Conservation (phyloP, 2,113 vertebrate genomes). For the Ellobius talpinus region DNA sequence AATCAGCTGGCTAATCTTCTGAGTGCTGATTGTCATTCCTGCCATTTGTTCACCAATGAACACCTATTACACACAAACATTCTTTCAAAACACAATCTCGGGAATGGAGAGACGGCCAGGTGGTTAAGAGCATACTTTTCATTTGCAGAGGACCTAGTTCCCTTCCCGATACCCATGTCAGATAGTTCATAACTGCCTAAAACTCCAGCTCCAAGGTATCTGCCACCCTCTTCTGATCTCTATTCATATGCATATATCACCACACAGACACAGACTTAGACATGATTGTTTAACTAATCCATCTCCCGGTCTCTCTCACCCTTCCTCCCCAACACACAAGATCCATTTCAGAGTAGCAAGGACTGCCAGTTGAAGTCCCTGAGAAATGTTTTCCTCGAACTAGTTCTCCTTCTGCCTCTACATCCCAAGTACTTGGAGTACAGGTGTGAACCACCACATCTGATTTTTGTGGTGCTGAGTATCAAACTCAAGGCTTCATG, state of each 20-base stretch:
- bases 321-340: background rate
- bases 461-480: no score
- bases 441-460: no score
- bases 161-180: no score
- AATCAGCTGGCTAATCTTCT: background rate
- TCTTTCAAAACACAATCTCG: background rate
- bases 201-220: background rate
- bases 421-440: background rate
- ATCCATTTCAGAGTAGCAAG: background rate
- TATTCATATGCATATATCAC: background rate
- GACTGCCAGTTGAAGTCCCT: background rate
- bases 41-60: background rate
- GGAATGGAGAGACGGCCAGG: background rate
- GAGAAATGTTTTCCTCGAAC: background rate
- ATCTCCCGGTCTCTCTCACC: background rate
- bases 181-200: background rate
- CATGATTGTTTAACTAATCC: background rate
- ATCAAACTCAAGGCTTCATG: background rate
- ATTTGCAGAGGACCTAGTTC: background rate
- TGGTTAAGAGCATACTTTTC: background rate
- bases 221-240: background rate
- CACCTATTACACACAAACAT: background rate
- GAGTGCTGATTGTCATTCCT: background rate
- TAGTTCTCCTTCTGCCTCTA: background rate
- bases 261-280: background rate